Conservation (phyloP, 2,113 vertebrate species). For the Syngnathus typhle region DNA sequence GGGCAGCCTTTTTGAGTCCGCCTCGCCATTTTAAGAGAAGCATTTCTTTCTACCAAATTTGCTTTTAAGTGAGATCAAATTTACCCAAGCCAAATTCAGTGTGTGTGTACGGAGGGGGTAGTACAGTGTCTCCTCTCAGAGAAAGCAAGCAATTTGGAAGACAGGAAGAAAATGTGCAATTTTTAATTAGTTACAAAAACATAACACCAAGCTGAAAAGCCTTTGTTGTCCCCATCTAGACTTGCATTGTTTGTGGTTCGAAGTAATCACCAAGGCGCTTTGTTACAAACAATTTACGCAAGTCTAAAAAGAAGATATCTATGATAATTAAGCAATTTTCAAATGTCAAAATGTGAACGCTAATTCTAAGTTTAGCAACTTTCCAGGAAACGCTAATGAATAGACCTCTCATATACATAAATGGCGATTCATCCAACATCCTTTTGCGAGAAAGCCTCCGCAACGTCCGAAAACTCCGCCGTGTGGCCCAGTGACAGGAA, state of each 20-base stretch:
- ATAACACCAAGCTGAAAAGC: neutral
- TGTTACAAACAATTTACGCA: neutral
- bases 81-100: slow-evolving; percentile 39
- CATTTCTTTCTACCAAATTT: slow-evolving; percentile 53
- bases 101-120: slow-evolving; percentile 16
- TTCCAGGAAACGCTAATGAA: too few species aligned
- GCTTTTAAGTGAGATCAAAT: slow-evolving; percentile 63
- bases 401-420: too few species aligned
- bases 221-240: neutral
- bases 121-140: slow-evolving; percentile 14
- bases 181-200: neutral
- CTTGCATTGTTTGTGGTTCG: neutral
- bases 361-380: too few species aligned
- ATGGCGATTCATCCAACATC: too few species aligned
- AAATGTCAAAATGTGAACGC: too few species aligned
- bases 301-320: too few species aligned
- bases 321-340: too few species aligned
- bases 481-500: slow-evolving; percentile 37
- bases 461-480: neutral
- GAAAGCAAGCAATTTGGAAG: slow-evolving; percentile 9
- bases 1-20: slow-evolving; percentile 24
- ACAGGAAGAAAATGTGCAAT: neutral
- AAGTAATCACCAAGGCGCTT: neutral
- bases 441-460: neutral
- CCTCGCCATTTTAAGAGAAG: slow-evolving; percentile 39